A percentile compares a stretch with the other conserved stretches of the same genome.
Evolutionary conservation across 1,140 invertebrate species (phyloP).

Genomic region (Capitella teleta): DNA sequence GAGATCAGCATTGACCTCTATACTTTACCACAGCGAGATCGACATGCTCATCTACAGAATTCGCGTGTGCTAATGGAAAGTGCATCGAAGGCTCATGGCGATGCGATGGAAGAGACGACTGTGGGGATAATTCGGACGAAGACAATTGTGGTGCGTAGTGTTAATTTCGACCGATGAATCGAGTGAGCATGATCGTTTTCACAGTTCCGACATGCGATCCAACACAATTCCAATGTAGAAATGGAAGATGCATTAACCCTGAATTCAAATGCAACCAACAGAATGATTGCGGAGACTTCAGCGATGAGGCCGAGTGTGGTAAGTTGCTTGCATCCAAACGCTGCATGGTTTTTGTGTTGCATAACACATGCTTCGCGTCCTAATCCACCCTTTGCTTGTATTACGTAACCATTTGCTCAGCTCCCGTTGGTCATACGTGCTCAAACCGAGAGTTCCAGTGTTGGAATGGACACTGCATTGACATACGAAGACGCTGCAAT

Average conservation of each 20-base stretch:
- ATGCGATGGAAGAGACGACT: conserved; percentile 33
- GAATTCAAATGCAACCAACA: conserved; percentile 6
- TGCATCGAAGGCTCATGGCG: conserved; percentile 28
- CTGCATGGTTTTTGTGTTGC: not conserved
- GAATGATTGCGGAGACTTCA: conserved; percentile 9
- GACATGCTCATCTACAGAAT: no score
- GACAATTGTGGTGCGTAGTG: no score
- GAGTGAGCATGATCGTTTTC: no score
- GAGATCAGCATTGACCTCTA: no score
- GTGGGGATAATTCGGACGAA: conserved; percentile 1
- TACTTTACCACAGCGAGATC: no score
- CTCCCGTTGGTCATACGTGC: no score
- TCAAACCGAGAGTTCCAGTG: no score
- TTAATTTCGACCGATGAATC: no score
- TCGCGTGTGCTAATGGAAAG: conserved; percentile 31
- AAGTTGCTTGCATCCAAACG: not conserved
- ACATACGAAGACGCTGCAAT: conserved; percentile 83
- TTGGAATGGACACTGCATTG: conserved; percentile 55
- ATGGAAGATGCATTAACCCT: conserved; percentile 6
- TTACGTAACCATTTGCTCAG: no score
- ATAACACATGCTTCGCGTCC: no score
- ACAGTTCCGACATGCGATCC: not conserved
- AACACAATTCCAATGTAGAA: conserved; percentile 3
- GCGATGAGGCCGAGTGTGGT: conserved; percentile 11
- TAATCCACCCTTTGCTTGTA: no score